Conservation (phyloP, 2,797 vertebrate species). For the Simalia tracyae region DNA sequence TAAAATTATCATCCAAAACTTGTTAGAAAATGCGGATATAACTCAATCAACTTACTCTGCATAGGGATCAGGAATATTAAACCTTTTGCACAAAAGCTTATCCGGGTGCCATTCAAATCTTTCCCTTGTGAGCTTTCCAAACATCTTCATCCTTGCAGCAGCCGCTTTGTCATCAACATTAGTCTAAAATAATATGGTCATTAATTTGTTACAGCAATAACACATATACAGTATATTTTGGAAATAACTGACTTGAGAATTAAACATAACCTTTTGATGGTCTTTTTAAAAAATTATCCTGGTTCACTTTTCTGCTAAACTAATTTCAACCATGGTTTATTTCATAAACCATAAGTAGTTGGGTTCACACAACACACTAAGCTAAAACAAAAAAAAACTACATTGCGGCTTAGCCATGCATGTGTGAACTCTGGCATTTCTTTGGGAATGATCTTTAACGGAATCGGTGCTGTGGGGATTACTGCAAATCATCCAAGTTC, state of each 20-base stretch:
- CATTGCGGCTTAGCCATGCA: background rate
- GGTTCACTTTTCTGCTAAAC: background rate
- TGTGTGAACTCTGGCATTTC: background rate
- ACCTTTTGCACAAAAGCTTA: slow-evolving; percentile 91
- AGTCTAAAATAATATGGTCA: slow-evolving; percentile 72
- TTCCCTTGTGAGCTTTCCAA: slow-evolving; percentile 91
- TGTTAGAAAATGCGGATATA: background rate
- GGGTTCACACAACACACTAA: background rate
- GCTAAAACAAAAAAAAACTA: background rate
- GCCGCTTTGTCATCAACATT: slow-evolving; percentile 83
- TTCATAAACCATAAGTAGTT: background rate
- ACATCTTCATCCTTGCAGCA: slow-evolving; percentile 94
- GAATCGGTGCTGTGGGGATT: background rate
- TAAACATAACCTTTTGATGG: background rate
- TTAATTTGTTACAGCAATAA: background rate
- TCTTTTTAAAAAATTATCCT: background rate
- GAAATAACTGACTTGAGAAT: background rate
- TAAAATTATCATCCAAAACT: background rate
- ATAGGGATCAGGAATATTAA: slow-evolving; percentile 91
- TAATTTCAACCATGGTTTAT: background rate
- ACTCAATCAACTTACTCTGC: slow-evolving; percentile 80
- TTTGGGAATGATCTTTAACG: background rate
- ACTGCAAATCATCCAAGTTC: background rate
- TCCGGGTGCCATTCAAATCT: slow-evolving; percentile 92
- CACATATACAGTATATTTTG: background rate